A percentile compares a stretch with the other conserved stretches of the same genome.
Conservation (phyloP, 2,113 vertebrate genomes). For the Callipepla californica region DNA sequence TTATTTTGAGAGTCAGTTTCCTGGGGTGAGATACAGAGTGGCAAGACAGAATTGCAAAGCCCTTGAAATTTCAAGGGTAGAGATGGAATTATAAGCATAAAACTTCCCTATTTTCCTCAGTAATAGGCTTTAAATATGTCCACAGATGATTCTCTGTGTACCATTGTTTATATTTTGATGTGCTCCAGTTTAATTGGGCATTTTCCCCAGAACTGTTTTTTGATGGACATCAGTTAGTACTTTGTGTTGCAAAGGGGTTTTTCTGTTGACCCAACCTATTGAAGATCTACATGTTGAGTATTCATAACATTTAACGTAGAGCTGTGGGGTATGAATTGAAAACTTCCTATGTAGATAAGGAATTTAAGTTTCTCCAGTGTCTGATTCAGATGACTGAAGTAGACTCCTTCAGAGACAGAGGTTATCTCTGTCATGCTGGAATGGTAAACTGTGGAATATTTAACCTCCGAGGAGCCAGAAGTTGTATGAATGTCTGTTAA, state of each 20-base stretch:
- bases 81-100: neutral
- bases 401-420: neutral
- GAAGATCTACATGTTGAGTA: neutral
- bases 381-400: neutral
- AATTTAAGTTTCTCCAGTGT: neutral
- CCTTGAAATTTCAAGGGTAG: neutral
- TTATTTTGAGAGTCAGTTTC: neutral
- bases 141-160: neutral
- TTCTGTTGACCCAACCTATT: neutral
- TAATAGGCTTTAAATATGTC: neutral
- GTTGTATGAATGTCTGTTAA: neutral
- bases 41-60: neutral
- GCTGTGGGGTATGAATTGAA: neutral
- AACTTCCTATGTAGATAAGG: rapidly evolving
- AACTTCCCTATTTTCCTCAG: neutral
- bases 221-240: neutral
- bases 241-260: rapidly evolving
- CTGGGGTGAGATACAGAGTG: neutral
- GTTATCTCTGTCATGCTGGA: neutral
- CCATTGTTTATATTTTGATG: neutral
- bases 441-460: neutral
- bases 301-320: rapidly evolving
- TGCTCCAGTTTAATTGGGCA: neutral
- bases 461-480: neutral
- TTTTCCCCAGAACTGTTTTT: neutral